phyloP scores from a whole-genome alignment of 2,797 vertebrate genomes.

The Eulemur rubriventer region DNA sequence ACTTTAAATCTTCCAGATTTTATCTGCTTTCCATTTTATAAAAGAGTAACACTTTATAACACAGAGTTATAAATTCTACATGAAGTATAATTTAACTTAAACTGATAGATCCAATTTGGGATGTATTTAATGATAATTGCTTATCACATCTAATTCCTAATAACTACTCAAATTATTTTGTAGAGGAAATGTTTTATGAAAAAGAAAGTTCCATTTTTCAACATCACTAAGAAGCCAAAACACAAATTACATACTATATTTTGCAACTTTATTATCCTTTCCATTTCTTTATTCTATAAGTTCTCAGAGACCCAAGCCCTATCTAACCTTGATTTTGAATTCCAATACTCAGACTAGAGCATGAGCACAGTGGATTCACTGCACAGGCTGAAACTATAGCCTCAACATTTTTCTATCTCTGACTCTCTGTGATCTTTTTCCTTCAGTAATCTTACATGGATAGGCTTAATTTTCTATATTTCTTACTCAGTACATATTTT shows the following conservation, averaged over 20 bases:
- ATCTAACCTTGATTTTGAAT: background rate
- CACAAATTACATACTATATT: background rate
- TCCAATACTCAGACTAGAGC: background rate
- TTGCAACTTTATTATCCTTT: background rate
- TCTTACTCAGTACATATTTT: background rate
- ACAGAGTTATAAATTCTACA: slow-evolving; percentile 38
- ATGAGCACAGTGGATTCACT: background rate
- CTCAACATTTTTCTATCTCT: background rate
- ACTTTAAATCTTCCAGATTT: background rate
- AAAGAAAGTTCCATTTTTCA: background rate
- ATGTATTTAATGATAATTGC: background rate
- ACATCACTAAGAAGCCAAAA: slow-evolving; percentile 15
- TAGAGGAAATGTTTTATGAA: background rate
- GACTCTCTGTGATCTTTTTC: background rate
- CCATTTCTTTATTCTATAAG: background rate
- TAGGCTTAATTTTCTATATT: background rate
- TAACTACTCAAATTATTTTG: slow-evolving; percentile 31
- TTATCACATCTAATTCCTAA: slow-evolving; percentile 32
- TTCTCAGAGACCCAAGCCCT: background rate
- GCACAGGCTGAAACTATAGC: background rate
- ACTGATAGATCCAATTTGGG: background rate
- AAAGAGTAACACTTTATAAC: slow-evolving; percentile 24
- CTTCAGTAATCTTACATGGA: background rate
- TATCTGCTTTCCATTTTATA: slow-evolving; percentile 28
- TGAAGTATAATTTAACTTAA: slow-evolving; percentile 34